These are phyloP conservation scores for Periophthalmus magnuspinnatus DNA, from an alignment of 2,797 vertebrate genomes.

Conservation along the genomic window DNA sequence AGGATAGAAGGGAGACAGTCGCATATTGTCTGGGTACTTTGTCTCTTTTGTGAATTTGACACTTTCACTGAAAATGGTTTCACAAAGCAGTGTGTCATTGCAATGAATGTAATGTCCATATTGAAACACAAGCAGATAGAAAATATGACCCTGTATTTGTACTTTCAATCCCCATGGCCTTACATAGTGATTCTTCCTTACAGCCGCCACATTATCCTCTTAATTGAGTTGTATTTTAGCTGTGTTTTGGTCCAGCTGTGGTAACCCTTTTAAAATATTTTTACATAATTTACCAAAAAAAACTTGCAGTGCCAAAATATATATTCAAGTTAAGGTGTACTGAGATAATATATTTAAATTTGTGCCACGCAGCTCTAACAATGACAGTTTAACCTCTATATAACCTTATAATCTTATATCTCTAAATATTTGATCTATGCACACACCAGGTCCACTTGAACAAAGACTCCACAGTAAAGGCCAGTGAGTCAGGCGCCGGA, in stretches of 20 bases:
- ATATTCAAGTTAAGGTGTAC: too few relatives aligned
- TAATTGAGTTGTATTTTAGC: too few relatives aligned
- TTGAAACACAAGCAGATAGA: background rate
- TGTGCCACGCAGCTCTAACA: background rate
- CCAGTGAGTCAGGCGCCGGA: constrained; percentile 54
- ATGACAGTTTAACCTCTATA: background rate
- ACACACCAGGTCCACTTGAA: constrained; percentile 15
- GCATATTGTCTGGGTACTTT: background rate
- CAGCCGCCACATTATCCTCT: too few relatives aligned
- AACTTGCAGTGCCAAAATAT: too few relatives aligned
- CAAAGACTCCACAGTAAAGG: constrained; percentile 22
- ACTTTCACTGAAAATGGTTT: constrained; percentile 17
- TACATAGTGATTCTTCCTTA: too few relatives aligned
- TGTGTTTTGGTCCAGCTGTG: too few relatives aligned
- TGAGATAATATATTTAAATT: background rate
- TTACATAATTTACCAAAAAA: too few relatives aligned
- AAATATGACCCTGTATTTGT: background rate
- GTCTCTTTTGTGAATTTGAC: background rate
- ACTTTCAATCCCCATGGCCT: background rate
- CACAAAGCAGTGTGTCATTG: background rate
- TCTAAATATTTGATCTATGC: background rate
- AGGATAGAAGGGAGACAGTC: background rate
- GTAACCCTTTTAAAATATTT: too few relatives aligned
- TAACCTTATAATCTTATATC: constrained; percentile 3
- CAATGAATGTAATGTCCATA: background rate